Percentiles rank a stretch among this genome's conserved stretches.
Conservation (phyloP, 2,797 vertebrate species). For the Anas georgica region DNA sequence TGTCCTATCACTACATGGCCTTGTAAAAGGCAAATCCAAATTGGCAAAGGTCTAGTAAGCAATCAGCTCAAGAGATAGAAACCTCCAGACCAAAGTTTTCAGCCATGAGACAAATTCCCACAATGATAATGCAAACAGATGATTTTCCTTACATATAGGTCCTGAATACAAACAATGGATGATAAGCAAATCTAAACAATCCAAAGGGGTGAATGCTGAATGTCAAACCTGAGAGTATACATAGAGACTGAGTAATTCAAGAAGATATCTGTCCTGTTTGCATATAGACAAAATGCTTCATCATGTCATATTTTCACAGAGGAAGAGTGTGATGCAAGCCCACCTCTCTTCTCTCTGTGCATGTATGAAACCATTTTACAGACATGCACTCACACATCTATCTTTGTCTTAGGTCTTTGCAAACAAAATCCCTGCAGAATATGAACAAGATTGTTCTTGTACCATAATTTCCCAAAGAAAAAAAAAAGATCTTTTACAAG, state of each 20-base stretch:
- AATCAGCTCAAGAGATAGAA: background rate
- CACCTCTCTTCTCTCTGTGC: background rate
- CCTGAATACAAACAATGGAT: background rate
- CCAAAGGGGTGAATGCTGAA: background rate
- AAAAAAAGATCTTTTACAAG: background rate
- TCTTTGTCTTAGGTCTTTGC: slow-evolving; percentile 5
- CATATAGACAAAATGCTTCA: background rate
- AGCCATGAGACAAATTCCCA: background rate
- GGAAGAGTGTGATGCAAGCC: background rate
- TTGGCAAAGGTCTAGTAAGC: background rate
- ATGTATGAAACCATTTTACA: background rate
- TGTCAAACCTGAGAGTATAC: background rate
- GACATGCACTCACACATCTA: background rate
- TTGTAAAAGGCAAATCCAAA: background rate
- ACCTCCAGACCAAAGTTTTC: background rate
- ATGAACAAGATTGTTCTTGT: background rate
- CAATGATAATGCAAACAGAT: background rate
- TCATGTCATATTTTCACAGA: background rate
- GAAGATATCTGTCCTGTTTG: background rate
- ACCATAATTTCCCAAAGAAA: background rate
- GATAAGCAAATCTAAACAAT: background rate
- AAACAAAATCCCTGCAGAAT: slow-evolving; percentile 21
- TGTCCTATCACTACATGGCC: no score
- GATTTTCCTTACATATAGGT: background rate
- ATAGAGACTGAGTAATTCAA: background rate